These are phyloP conservation scores for Gnathonemus longibarbis DNA, from an alignment of 2,113 vertebrate genomes.

Conservation along the genomic window DNA sequence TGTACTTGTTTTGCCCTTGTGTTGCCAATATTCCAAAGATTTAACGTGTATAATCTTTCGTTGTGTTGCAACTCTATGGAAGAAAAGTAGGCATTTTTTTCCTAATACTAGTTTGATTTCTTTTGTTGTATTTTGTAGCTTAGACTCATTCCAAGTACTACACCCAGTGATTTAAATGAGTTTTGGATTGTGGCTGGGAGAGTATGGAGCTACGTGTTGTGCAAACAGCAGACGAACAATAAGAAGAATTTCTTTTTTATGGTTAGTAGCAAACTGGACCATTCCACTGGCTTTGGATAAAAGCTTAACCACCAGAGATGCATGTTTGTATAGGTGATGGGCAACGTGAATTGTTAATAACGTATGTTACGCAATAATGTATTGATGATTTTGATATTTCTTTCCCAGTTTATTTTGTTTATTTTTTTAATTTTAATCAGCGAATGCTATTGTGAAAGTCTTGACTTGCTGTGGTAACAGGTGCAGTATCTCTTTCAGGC, in stretches of 20 bases:
- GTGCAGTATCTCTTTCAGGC: slow-evolving; percentile 51
- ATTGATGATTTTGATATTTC: slow-evolving; percentile 62
- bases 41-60: slow-evolving; percentile 56
- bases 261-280: slow-evolving; percentile 27
- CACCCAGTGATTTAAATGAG: slow-evolving; percentile 37
- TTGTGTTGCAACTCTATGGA: slow-evolving; percentile 47
- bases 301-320: slow-evolving; percentile 59
- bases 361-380: slow-evolving; percentile 73
- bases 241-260: slow-evolving; percentile 30
- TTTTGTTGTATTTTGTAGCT: slow-evolving; percentile 41
- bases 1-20: slow-evolving; percentile 38
- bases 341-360: slow-evolving; percentile 66
- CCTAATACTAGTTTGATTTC: slow-evolving; percentile 45
- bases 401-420: slow-evolving; percentile 40
- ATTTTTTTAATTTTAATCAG: slow-evolving; percentile 42
- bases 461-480: slow-evolving; percentile 56
- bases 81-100: slow-evolving; percentile 45
- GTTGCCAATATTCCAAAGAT: slow-evolving; percentile 71
- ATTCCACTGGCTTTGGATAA: slow-evolving; percentile 48
- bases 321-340: slow-evolving; percentile 66
- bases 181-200: slow-evolving; percentile 32
- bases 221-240: slow-evolving; percentile 56
- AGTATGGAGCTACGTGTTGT: slow-evolving; percentile 45
- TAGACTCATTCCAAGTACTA: slow-evolving; percentile 47
- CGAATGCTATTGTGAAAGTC: slow-evolving; percentile 62